These are phyloP conservation scores for Phortica variegata DNA, from an alignment of 1,140 invertebrate genomes.

Conservation along the genomic window DNA sequence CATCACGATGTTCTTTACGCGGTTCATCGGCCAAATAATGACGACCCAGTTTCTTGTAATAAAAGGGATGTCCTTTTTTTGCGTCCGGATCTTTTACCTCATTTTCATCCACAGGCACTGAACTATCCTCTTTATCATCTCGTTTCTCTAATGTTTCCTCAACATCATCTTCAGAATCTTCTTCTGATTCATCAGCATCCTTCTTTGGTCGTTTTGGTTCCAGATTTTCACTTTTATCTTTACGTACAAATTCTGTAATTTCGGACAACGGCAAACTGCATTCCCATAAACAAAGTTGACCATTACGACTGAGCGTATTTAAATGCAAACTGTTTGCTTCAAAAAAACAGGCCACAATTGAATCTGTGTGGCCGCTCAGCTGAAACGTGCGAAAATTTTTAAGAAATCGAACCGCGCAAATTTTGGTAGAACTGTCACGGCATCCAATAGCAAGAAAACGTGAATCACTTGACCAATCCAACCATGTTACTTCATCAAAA, in stretches of 20 bases:
- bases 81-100: slow-evolving; percentile 36
- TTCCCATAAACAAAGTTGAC: slow-evolving; percentile 83
- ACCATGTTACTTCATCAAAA: slow-evolving; percentile 77
- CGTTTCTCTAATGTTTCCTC: slow-evolving; percentile 61
- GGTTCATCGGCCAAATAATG: slow-evolving; percentile 74
- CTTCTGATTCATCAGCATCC: slow-evolving; percentile 25
- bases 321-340: slow-evolving; percentile 81
- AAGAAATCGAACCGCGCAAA: slow-evolving; percentile 75
- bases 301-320: slow-evolving; percentile 72
- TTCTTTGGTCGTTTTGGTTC: slow-evolving; percentile 28
- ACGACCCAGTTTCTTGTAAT: slow-evolving; percentile 68
- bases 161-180: slow-evolving; percentile 64
- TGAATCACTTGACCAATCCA: slow-evolving; percentile 92
- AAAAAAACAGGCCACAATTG: slow-evolving; percentile 84
- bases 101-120: slow-evolving; percentile 46
- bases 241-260: slow-evolving; percentile 58
- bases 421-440: slow-evolving; percentile 80
- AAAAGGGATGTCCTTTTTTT: slow-evolving; percentile 61
- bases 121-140: slow-evolving; percentile 58
- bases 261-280: slow-evolving; percentile 65
- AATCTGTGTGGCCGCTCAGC: slow-evolving; percentile 79
- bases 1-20: slow-evolving; percentile 63
- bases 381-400: slow-evolving; percentile 73
- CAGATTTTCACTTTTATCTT: slow-evolving; percentile 42
- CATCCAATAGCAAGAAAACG: slow-evolving; percentile 81